Conservation (phyloP, 1,140 invertebrate genomes). For the Platorchestia sp. region DNA sequence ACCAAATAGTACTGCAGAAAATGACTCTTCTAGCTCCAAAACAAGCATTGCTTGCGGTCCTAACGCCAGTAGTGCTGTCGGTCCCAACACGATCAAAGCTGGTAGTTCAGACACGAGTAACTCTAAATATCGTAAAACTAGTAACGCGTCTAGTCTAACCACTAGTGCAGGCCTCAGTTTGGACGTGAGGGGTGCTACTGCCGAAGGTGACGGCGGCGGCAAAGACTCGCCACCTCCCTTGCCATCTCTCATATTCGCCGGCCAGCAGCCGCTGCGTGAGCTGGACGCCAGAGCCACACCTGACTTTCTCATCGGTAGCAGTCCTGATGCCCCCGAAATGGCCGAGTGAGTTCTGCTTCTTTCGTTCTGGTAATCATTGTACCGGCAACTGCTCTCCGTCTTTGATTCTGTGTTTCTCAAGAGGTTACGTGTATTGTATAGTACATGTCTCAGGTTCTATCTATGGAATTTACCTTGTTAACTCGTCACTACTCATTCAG, state of each 20-base stretch:
- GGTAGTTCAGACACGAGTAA: not conserved
- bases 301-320: not conserved
- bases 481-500: not conserved
- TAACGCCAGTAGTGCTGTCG: not conserved
- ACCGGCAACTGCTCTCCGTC: not conserved
- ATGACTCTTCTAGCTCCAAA: not conserved
- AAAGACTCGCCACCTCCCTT: constrained; percentile 14
- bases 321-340: not conserved
- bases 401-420: not conserved
- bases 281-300: not conserved
- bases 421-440: not conserved
- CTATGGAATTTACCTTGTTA: not conserved
- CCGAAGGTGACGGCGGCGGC: not conserved
- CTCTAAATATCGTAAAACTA: not conserved
- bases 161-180: not conserved
- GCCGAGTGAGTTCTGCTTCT: not conserved
- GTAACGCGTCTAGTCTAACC: not conserved
- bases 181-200: not conserved
- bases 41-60: not conserved
- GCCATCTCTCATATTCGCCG: constrained; percentile 23
- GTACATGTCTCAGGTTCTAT: not conserved
- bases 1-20: not conserved
- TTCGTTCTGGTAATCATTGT: not conserved
- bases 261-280: not conserved
- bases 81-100: not conserved